Base-by-base conservation (phyloP, 2,113 vertebrate species). In the Eubucco bourcierii region DNA sequence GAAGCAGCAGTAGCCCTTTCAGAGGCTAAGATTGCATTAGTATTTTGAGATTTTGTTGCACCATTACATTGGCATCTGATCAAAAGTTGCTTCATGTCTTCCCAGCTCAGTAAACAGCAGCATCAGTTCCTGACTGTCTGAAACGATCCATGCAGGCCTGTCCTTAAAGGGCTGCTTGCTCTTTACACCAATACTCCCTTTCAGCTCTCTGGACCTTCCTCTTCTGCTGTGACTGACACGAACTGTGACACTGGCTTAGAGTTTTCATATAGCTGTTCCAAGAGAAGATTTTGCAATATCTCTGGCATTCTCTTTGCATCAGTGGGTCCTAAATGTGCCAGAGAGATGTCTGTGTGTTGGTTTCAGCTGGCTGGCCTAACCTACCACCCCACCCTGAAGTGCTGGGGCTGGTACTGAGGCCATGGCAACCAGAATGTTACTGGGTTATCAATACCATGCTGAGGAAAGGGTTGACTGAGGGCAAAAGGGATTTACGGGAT, bases 21-120 rank as follows among this genome's bases (percentile, higher is more conserved):
- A 74, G 68, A 91, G 76, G 44, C 53, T 90, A 79, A 95, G 80
- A n/a, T 85, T 6, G 7, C 63, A 27, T 74, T 7, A 41, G 23
- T 46, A 24, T 71, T 83, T 90, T 64, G 47, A 90, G 71, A 29
- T 67, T 93, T 93, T 80, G 60, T 10, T 83, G 56, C 44, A 14
- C 84, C 77, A 80, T 93, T 88, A 67, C 47, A 8, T 71, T 93
- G 90, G 77, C 73, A 6, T 77, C 61, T 56, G 61, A 34, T 86
- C 83, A 92, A 81, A 86, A 77, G 28, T 88, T 87, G 61, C 47
- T 52, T 90, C 83, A 77, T 83, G 83, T 91, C 56, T 80, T 91
- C 64, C 46, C 72, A 83, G 76, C 60, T 91, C 52, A 74, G 73
- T 93, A 77, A 63, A 88, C 59, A 65, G 21, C 2, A 7, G 29